phyloP scores from a whole-genome alignment of 1,140 invertebrate species.

The Mya arenaria region DNA sequence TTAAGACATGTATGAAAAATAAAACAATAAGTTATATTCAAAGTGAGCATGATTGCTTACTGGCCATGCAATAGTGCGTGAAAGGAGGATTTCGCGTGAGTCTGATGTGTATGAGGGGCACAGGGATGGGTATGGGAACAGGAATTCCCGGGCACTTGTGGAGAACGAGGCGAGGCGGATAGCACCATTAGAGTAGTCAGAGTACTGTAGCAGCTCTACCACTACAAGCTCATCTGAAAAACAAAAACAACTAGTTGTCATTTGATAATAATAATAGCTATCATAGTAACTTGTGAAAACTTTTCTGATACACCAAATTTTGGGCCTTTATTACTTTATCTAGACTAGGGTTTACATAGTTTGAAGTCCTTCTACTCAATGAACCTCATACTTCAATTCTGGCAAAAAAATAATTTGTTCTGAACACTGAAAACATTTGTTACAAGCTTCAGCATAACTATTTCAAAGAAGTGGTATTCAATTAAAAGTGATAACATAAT shows the following conservation, averaged over 20 bases:
- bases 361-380: no score
- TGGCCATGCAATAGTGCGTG: slow-evolving; percentile 76
- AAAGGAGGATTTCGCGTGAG: slow-evolving; percentile 74
- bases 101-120: slow-evolving; percentile 71
- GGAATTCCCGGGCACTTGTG: slow-evolving; percentile 76
- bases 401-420: no score
- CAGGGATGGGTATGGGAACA: slow-evolving; percentile 75
- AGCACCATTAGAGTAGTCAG: slow-evolving; percentile 71
- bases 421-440: no score
- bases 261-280: no score
- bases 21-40: neutral
- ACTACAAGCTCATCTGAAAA: slow-evolving; percentile 77
- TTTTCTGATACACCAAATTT: no score
- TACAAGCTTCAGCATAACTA: no score
- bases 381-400: no score
- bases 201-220: slow-evolving; percentile 77
- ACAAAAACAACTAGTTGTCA: neutral
- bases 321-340: no score
- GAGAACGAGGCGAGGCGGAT: slow-evolving; percentile 75
- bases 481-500: no score
- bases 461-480: no score
- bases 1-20: slow-evolving; percentile 3
- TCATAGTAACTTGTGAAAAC: no score
- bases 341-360: no score
- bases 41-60: slow-evolving; percentile 64